Evolutionary conservation across 2,113 vertebrate species (phyloP).

Genomic region (Corythornis madagascariensis): DNA sequence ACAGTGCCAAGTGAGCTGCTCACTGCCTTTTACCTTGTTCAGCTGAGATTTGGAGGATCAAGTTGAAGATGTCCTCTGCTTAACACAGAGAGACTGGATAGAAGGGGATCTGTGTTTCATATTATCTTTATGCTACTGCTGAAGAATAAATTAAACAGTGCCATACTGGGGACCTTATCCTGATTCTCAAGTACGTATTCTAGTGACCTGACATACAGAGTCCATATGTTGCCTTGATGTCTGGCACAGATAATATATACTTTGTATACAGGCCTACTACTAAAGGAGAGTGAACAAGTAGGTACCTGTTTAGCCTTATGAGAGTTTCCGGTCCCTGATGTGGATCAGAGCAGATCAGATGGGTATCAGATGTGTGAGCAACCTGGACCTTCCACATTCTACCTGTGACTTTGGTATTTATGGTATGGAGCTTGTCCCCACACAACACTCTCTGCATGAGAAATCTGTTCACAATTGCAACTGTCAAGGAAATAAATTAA

Average conservation of each 20-base stretch:
- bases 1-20: neutral
- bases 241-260: neutral
- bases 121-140: neutral
- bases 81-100: neutral
- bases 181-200: neutral
- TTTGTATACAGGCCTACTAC: neutral
- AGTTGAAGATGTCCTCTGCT: neutral
- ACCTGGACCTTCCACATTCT: neutral
- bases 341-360: neutral
- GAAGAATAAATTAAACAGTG: neutral
- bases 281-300: neutral
- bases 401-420: neutral
- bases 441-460: neutral
- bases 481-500: neutral
- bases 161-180: neutral
- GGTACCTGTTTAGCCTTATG: neutral
- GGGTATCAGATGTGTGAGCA: neutral
- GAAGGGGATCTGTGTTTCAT: neutral
- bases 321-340: neutral
- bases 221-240: neutral
- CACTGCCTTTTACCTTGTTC: neutral
- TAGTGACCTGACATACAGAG: neutral
- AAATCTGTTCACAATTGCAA: neutral
- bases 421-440: neutral
- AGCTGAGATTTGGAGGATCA: neutral